Percentiles rank a stretch among this genome's conserved stretches.
Evolutionary conservation across 2,113 vertebrate genomes (phyloP).

Genomic region (Lathamus discolor): DNA sequence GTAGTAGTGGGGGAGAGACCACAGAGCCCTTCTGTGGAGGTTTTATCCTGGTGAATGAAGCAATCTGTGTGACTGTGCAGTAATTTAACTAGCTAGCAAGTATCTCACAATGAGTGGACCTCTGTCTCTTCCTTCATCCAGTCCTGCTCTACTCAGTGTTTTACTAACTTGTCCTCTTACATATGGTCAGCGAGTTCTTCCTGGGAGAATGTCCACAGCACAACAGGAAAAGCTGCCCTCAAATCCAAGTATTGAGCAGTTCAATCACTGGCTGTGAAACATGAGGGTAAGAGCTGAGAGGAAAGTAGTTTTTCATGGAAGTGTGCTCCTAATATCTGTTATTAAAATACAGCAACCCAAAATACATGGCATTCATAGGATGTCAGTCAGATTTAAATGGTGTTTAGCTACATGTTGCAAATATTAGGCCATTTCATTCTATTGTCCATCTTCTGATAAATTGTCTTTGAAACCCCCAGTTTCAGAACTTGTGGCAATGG

Average conservation of each 20-base stretch:
- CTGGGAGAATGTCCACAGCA: neutral
- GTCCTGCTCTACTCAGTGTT: neutral
- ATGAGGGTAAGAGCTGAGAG: neutral
- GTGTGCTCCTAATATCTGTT: neutral
- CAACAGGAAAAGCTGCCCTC: neutral
- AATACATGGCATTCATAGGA: neutral
- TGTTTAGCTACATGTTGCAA: neutral
- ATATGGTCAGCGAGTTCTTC: neutral
- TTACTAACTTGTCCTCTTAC: neutral
- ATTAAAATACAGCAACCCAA: neutral
- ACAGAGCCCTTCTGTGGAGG: neutral
- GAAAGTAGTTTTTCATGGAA: neutral
- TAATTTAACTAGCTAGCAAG: neutral
- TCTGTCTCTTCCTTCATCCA: neutral
- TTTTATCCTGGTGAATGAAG: neutral
- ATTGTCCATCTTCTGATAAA: neutral
- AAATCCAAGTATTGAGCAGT: neutral
- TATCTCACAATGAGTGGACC: neutral
- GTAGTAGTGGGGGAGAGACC: neutral
- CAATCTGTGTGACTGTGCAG: neutral
- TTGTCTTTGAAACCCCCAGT: neutral
- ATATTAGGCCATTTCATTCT: neutral
- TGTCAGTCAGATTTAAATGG: neutral
- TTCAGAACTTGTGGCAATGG: neutral
- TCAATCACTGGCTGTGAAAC: neutral